Evolutionary conservation across 2,797 vertebrate genomes (phyloP).

Genomic region (Hemibagrus guttatus): DNA sequence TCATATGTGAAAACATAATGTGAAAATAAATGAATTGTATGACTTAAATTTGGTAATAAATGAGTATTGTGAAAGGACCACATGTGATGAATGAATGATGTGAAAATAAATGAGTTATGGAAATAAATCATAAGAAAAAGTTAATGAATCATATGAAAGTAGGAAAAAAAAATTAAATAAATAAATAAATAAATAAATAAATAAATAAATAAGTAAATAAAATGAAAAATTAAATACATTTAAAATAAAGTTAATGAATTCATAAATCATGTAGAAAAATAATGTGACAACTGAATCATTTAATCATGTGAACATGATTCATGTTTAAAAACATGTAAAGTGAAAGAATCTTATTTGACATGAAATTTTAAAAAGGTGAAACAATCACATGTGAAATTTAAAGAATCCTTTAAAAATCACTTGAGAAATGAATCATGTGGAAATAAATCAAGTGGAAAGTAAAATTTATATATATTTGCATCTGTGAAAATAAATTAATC

Average conservation of each 20-base stretch:
- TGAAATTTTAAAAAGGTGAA: not conserved
- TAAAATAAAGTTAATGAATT: too few species aligned
- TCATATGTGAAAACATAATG: not conserved
- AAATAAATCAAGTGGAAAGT: not conserved
- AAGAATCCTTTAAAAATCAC: not conserved
- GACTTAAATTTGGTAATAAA: not conserved
- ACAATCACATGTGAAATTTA: not conserved
- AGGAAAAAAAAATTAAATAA: not conserved
- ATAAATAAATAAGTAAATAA: too few species aligned
- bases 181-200: too few species aligned
- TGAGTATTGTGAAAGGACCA: too few species aligned
- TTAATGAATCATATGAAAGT: not conserved
- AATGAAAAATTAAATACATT: too few species aligned
- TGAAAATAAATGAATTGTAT: not conserved
- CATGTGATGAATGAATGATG: not conserved
- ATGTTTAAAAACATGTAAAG: not conserved
- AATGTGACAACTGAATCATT: not conserved
- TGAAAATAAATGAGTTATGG: not conserved
- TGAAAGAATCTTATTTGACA: not conserved
- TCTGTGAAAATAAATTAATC: not conserved
- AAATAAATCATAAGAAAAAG: not conserved
- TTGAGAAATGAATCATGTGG: not conserved
- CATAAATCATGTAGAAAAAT: not conserved
- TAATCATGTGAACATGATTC: not conserved
- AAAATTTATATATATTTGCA: not conserved